phyloP scores from a whole-genome alignment of 2,113 vertebrate genomes.

The Deroptyus accipitrinus region DNA sequence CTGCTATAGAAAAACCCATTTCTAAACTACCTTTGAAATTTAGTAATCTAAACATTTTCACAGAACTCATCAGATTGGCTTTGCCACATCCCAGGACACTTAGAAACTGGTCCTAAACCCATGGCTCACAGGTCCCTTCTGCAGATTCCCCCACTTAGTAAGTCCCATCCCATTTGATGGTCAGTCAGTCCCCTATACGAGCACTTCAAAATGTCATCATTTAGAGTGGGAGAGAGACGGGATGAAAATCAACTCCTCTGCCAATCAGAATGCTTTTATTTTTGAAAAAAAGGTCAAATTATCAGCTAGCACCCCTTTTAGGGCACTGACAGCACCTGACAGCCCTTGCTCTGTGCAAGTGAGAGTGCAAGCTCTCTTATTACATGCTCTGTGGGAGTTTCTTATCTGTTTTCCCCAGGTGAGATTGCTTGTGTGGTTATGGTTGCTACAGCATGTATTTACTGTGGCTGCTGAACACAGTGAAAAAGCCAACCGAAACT shows the following conservation, averaged over 20 bases:
- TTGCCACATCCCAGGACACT: background rate
- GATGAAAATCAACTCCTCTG: background rate
- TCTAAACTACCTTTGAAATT: background rate
- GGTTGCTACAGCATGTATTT: background rate
- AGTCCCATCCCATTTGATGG: background rate
- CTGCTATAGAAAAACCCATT: background rate
- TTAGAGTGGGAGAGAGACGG: background rate
- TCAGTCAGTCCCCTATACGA: fast-evolving
- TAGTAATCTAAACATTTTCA: background rate
- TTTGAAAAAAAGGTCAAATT: background rate
- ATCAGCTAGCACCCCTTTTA: background rate
- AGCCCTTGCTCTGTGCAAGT: background rate
- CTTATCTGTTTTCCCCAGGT: constrained; percentile 51
- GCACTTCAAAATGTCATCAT: background rate
- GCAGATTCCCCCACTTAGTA: background rate
- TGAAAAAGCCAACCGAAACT: background rate
- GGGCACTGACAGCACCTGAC: background rate
- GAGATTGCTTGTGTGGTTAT: background rate
- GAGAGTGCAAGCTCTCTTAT: background rate
- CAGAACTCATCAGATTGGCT: background rate
- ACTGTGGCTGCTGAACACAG: background rate
- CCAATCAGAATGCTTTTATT: background rate
- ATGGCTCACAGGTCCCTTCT: background rate
- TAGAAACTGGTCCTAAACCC: background rate
- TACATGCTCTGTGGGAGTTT: constrained; percentile 1